Evolutionary conservation across 2,797 vertebrate genomes (phyloP), one percentile per base, ranked within the genome.

Genomic region (Thalassophryne amazonica): DNA sequence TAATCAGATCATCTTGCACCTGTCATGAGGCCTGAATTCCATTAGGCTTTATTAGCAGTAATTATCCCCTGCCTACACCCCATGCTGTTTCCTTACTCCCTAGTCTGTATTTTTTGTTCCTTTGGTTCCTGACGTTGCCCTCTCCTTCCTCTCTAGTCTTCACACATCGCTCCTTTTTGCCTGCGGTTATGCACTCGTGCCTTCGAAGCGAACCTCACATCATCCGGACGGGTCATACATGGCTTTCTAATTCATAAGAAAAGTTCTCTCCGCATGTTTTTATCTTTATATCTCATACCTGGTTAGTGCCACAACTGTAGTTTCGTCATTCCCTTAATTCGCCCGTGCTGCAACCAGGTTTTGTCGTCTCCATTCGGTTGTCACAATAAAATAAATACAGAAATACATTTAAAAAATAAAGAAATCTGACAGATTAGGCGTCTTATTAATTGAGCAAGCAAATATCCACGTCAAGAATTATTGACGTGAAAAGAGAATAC

Each of bases 1-100:
- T 91, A 91, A 91, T 91, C 90, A 89, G 86, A 89, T 91, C 89
- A 89, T 89, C 83, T 81, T 69, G 77, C 81, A 91, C 89, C 89
- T 91, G 88, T 90, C 78, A 83, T 86, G 86, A 84, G 73, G 79
- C 75, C 86, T 89, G 84, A 89, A 90, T 90, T 90, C 87, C 86
- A 90, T 90, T 88, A 89, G 83, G 78, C 78, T 91, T 90, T 87
- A 91, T 90, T 92, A 91, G 83, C 83, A 86, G 73, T 91, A 89
- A 91, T 92, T 90, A 90, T 90, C 72, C 77, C 62, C 63, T 52
- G 74, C 78, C 80, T 81, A 85, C 68, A 68, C 78, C 69, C 70
- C 85, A 74, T 79, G 65, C 83, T 83, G 75, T 67, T 79, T 68
- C 51, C 70, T 59, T 48, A 27, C 60, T 67, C 59, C 48, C 59